These are phyloP conservation scores for Anhinga anhinga DNA, from an alignment of 2,113 vertebrate species.

Conservation along the genomic window DNA sequence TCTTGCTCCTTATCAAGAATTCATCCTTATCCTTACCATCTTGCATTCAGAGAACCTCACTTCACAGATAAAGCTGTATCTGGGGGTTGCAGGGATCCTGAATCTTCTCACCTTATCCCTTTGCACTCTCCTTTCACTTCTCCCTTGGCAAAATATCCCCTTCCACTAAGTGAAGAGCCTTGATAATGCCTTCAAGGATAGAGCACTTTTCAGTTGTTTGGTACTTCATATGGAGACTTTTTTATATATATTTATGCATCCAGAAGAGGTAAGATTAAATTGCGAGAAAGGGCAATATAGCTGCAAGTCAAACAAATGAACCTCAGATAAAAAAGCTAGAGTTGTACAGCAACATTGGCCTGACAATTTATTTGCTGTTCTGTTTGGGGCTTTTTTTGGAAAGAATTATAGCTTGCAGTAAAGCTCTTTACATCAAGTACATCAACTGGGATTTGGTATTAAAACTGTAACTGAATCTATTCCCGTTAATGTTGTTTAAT, in stretches of 20 bases:
- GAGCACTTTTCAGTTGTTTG: background rate
- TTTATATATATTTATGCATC: background rate
- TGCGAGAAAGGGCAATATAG: background rate
- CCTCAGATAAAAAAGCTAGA: background rate
- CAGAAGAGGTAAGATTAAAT: background rate
- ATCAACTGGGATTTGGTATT: background rate
- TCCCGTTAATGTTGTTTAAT: background rate
- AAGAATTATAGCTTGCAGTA: background rate
- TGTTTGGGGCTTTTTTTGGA: background rate
- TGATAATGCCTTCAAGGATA: background rate
- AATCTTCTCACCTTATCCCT: background rate
- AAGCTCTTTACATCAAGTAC: background rate
- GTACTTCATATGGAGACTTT: background rate
- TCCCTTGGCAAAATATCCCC: background rate
- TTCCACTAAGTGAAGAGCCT: background rate
- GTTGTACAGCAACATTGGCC: background rate
- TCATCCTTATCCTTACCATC: background rate
- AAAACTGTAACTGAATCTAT: background rate
- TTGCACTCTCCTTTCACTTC: background rate
- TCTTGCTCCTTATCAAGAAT: background rate
- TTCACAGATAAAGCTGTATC: background rate
- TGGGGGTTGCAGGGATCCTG: background rate
- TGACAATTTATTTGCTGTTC: background rate
- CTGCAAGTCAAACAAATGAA: background rate
- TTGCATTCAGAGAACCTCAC: background rate